Conservation (phyloP, 2,113 vertebrate genomes). For the Misgurnus mizolepis region DNA sequence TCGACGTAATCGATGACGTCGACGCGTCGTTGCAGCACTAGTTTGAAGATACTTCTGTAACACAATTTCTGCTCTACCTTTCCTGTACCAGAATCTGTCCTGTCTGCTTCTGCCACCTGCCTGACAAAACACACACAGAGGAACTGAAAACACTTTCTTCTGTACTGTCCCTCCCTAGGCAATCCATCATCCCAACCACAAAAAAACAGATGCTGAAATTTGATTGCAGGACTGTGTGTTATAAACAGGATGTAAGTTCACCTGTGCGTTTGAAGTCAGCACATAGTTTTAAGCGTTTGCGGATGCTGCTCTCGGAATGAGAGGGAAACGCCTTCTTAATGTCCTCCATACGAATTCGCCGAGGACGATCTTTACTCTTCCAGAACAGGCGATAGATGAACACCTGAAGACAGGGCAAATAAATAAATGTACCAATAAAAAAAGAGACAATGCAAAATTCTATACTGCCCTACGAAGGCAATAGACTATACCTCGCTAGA, state of each 20-base stretch:
- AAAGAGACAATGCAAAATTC: not conserved
- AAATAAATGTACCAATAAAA: not conserved
- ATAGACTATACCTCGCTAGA: too few relatives aligned
- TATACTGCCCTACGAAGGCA: too few relatives aligned
- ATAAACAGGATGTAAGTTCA: constrained; percentile 55
- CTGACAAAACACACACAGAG: constrained; percentile 37
- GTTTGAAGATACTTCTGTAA: too few relatives aligned
- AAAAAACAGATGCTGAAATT: too few relatives aligned
- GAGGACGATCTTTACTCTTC: constrained; percentile 94
- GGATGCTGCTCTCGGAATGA: constrained; percentile 95
- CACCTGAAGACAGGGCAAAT: constrained; percentile 73
- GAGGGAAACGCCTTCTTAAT: constrained; percentile 98
- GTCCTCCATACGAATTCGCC: constrained; percentile 96
- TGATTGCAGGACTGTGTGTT: not conserved
- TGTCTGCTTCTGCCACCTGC: constrained; percentile 38
- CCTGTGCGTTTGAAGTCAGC: constrained; percentile 98
- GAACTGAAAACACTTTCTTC: not conserved
- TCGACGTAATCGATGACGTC: too few relatives aligned
- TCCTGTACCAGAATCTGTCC: constrained; percentile 42
- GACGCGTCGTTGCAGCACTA: too few relatives aligned
- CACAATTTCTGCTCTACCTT: constrained; percentile 55
- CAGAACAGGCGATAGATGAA: constrained; percentile 98
- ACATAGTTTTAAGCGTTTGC: constrained; percentile 95
- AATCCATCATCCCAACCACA: not conserved
- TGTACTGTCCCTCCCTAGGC: not conserved